A percentile compares a stretch with the other conserved stretches of the same genome.
phyloP scores from a whole-genome alignment of 2,797 vertebrate species.

The Sebastes nivosus region DNA sequence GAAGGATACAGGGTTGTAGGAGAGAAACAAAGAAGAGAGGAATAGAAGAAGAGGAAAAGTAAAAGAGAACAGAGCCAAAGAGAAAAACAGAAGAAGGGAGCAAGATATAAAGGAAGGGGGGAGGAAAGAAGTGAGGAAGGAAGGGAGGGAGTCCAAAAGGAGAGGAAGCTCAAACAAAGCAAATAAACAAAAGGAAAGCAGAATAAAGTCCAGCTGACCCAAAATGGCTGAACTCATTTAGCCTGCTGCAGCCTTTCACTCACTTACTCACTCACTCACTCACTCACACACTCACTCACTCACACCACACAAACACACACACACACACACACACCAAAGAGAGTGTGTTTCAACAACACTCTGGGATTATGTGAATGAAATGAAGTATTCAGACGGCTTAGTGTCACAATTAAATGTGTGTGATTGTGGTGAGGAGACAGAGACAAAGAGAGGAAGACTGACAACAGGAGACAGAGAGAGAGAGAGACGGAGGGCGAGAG shows the following conservation, averaged over 20 bases:
- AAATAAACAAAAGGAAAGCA: not conserved
- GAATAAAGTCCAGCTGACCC: conserved; percentile 1
- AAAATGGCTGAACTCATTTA: conserved; percentile 53
- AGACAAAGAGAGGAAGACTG: conserved; percentile 20
- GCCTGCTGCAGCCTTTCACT: conserved; percentile 21
- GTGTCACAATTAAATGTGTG: conserved; percentile 50
- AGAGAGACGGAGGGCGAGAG: conserved; percentile 15
- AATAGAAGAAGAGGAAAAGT: not conserved
- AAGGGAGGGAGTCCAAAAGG: not conserved
- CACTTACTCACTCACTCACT: not conserved
- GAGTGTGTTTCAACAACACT: conserved; percentile 34
- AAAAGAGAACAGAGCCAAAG: not conserved
- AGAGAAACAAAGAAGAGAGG: not conserved
- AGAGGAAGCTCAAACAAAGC: not conserved
- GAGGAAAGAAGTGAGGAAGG: not conserved
- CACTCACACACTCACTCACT: not conserved
- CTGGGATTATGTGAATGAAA: conserved; percentile 55
- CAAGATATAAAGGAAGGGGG: not conserved
- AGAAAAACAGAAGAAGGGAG: not conserved
- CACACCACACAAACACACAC: conserved; percentile 1
- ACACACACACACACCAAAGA: not conserved
- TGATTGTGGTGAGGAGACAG: conserved; percentile 14
- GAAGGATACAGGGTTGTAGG: not conserved
- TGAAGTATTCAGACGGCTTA: conserved; percentile 42
- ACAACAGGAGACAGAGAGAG: conserved; percentile 13